Conservation (phyloP, 1,140 invertebrate species). For the Acyrthosiphon pisum region DNA sequence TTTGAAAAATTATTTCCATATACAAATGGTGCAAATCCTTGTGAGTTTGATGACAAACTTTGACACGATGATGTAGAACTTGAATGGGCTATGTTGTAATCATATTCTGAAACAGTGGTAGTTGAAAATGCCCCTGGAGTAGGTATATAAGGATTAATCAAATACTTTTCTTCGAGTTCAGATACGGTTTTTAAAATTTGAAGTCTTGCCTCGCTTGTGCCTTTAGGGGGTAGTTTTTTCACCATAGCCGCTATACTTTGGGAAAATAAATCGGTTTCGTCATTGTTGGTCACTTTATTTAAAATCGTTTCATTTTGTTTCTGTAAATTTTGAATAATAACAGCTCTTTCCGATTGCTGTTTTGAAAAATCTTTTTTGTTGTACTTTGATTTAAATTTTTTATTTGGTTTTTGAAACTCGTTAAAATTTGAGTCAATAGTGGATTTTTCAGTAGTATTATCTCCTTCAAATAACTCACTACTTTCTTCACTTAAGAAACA, state of each 20-base stretch:
- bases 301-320: slow-evolving; percentile 12
- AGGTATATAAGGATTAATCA: no score
- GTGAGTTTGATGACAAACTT: no score
- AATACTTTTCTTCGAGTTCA: background rate
- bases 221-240: background rate
- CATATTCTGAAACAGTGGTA: no score
- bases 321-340: background rate
- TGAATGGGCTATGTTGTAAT: no score
- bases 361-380: background rate
- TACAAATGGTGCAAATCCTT: no score
- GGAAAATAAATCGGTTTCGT: background rate
- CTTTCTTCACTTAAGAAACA: background rate
- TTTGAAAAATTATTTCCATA: no score
- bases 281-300: background rate
- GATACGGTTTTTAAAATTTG: background rate
- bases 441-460: background rate
- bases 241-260: background rate
- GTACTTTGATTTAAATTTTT: background rate
- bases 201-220: background rate
- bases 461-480: background rate
- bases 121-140: no score
- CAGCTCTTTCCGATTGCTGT: background rate
- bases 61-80: no score
- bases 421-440: background rate
- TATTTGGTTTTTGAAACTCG: background rate